Evolutionary conservation across 2,888 invertebrate genomes (phyloP).

Genomic region (Pocota personata): DNA sequence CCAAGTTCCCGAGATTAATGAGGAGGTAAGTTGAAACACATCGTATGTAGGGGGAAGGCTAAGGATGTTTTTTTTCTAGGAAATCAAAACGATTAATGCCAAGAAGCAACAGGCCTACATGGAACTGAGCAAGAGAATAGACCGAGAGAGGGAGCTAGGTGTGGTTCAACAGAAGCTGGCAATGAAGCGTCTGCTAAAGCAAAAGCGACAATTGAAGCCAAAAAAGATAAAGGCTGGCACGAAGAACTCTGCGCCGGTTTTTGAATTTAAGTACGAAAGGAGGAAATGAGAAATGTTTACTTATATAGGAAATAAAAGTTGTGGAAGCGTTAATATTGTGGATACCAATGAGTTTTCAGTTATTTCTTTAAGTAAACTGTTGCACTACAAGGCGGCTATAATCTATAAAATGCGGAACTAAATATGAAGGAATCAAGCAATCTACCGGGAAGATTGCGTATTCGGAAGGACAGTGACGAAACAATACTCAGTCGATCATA

Average conservation of each 20-base stretch:
- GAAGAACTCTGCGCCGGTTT: slow-evolving; percentile 88
- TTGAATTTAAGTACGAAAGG: slow-evolving; percentile 91
- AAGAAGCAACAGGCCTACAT: slow-evolving; percentile 86
- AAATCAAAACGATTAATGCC: slow-evolving; percentile 81
- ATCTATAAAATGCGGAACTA: no score
- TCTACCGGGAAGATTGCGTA: no score
- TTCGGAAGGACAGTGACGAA: no score
- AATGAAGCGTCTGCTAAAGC: slow-evolving; percentile 87
- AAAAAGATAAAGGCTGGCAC: slow-evolving; percentile 86
- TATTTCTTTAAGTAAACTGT: no score
- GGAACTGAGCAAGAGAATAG: slow-evolving; percentile 89
- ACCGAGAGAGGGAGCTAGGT: slow-evolving; percentile 89
- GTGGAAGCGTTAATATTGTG: no score
- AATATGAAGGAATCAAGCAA: no score
- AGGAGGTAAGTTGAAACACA: slow-evolving; percentile 80
- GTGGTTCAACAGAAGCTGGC: slow-evolving; percentile 92
- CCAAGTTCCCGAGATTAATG: slow-evolving; percentile 85
- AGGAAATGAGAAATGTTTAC: slow-evolving; percentile 85
- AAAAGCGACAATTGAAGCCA: slow-evolving; percentile 86
- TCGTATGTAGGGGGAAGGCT: no score
- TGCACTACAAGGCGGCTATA: no score
- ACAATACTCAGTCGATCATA: no score
- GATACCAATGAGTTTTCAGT: no score
- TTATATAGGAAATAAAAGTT: background rate
- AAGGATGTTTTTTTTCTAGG: slow-evolving; percentile 65